Base-by-base conservation (phyloP, 2,113 vertebrate genomes). In the Probosciger aterrimus region DNA sequence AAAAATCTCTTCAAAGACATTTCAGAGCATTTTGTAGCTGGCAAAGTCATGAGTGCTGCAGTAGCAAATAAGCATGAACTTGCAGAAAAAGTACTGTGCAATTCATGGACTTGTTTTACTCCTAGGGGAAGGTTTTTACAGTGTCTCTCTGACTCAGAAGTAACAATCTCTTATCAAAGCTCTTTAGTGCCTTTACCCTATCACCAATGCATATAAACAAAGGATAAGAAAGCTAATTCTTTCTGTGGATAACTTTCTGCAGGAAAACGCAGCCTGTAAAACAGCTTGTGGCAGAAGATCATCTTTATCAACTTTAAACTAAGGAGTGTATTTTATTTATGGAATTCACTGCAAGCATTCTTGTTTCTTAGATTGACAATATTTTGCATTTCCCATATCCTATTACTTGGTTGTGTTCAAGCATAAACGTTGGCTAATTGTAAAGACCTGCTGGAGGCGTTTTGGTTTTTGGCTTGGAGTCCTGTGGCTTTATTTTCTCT, bases 141-240 rank as follows among this genome's bases (percentile, higher is more conserved):
- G 71, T 3, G 25, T 46, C 25, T 83, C 69, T 73, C 62, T 2
- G 9, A 28, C 65, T 74, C 68, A 90, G 83, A 83, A 84, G 85
- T 83, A 84, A 90, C 73, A 71, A 79, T 91, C 86, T 75, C 90
- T 94, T 97, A 94, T 94, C 94, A 80, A 68, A 91, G 81, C 83
- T 92, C 86, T 88, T 92, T 77, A 94, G 92, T 83, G 88, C 91
- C 88, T 96, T 92, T 86, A 59, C 74, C 9, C 50, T 96, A 92
- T 92, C 82, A 71, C 55, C 81, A 74, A 41, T 67, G 49, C 85
- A 50, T 44, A 11, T 96, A 95, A 96, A 97, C 96, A 95, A 87
- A 83, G 93, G 91, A 95, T 97, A 95, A 96, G 83, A 77, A 70
- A 85, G 74, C 59, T 92, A 96, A 96, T 92, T 93, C 95, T 69